Conservation (phyloP, 1,140 invertebrate species). For the Leptopilina clavipes region DNA sequence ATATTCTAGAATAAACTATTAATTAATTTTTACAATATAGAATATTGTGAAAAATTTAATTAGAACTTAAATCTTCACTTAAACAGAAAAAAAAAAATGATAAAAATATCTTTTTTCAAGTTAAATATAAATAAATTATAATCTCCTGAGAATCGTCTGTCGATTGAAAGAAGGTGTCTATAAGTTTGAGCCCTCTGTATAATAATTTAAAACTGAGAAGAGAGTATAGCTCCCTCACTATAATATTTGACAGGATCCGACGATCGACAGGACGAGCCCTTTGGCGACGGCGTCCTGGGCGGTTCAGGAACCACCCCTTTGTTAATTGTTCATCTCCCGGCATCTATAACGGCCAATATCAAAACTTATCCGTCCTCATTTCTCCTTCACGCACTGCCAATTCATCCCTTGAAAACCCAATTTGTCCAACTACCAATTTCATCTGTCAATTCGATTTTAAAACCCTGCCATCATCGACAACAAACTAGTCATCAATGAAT, state of each 20-base stretch:
- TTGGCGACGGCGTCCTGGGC: conserved; percentile 68
- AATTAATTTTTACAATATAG: too few species aligned
- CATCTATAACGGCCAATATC: conserved; percentile 66
- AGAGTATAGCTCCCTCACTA: conserved; percentile 37
- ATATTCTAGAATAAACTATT: neutral
- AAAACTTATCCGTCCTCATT: conserved; percentile 53
- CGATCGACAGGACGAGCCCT: conserved; percentile 59
- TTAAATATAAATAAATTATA: too few species aligned
- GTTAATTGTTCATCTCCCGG: conserved; percentile 75
- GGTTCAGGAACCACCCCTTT: conserved; percentile 60
- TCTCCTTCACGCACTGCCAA: conserved; percentile 63
- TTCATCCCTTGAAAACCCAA: conserved; percentile 63
- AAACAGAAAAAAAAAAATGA: too few species aligned
- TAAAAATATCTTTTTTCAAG: too few species aligned
- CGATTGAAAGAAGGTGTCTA: conserved; percentile 41
- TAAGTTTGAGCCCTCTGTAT: conserved; percentile 38
- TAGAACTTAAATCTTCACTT: too few species aligned
- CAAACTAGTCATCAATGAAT: conserved; percentile 1
- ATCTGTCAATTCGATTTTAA: conserved; percentile 61
- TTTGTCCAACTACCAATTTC: conserved; percentile 71
- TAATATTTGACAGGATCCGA: conserved; percentile 61
- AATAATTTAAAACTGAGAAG: conserved; percentile 49
- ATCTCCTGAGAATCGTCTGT: too few species aligned
- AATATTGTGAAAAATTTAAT: too few species aligned
- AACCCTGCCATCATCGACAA: conserved; percentile 34